These are phyloP conservation scores for Tokudaia tokunoshimensis DNA, from an alignment of 2,797 vertebrate species.

Conservation along the genomic window DNA sequence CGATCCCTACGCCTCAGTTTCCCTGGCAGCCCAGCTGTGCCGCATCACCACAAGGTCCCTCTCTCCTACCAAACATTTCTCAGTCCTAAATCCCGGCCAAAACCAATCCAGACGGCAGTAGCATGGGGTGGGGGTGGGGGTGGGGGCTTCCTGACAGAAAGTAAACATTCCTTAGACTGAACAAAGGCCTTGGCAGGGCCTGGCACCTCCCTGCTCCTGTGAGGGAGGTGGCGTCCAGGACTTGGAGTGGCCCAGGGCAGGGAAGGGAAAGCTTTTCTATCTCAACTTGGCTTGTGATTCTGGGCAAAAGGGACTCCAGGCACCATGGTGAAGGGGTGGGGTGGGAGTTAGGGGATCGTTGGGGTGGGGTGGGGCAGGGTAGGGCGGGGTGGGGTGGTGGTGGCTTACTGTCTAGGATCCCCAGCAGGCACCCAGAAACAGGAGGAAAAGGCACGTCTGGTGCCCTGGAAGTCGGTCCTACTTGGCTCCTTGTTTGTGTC, in stretches of 20 bases:
- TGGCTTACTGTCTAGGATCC: not conserved
- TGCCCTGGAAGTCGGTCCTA: not conserved
- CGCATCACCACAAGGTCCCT: not conserved
- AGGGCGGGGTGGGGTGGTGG: too few relatives aligned
- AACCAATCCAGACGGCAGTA: constrained; percentile 12
- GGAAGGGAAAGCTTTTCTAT: not conserved
- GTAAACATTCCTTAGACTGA: constrained; percentile 69
- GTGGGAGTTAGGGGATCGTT: too few relatives aligned
- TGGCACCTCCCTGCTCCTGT: constrained; percentile 48
- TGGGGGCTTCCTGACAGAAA: constrained; percentile 72
- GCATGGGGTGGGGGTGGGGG: not conserved
- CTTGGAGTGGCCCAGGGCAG: not conserved
- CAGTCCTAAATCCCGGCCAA: constrained; percentile 3
- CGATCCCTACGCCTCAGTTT: constrained; percentile 51
- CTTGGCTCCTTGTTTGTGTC: not conserved
- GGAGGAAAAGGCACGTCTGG: not conserved
- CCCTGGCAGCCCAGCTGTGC: constrained; percentile 17
- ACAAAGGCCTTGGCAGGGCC: constrained; percentile 72
- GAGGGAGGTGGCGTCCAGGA: not conserved
- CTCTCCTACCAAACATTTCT: not conserved
- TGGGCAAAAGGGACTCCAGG: not conserved
- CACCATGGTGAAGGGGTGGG: not conserved
- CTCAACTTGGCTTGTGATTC: not conserved
- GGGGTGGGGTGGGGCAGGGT: too few relatives aligned
- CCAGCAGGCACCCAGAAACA: not conserved